Conservation (phyloP, 2,888 invertebrate genomes). For the Ophion obscuratus region DNA sequence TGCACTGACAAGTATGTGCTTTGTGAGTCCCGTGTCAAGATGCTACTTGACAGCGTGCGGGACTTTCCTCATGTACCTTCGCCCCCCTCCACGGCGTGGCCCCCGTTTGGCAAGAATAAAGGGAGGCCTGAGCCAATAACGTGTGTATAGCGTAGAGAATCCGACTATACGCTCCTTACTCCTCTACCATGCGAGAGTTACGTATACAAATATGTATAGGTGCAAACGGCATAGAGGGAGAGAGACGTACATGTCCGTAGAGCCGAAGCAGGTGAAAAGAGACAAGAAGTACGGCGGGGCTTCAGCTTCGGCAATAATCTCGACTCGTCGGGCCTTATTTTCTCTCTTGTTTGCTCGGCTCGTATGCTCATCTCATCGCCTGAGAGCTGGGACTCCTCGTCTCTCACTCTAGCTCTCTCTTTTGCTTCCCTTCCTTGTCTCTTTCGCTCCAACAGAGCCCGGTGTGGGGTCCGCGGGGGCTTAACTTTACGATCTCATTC, state of each 20-base stretch:
- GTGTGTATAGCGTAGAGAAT: conserved; percentile 26
- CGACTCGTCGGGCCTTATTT: conserved; percentile 55
- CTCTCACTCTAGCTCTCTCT: conserved; percentile 15
- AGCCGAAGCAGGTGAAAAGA: conserved; percentile 41
- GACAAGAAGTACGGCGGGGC: conserved; percentile 4
- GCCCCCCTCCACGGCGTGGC: conserved; percentile 62
- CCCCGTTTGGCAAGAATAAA: conserved; percentile 23
- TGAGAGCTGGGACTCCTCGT: conserved; percentile 40
- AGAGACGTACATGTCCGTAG: conserved; percentile 1
- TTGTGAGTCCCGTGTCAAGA: conserved; percentile 81
- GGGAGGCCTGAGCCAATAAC: conserved; percentile 56
- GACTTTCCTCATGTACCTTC: conserved; percentile 29
- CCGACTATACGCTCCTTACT: conserved; percentile 31
- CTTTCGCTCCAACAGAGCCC: conserved; percentile 29
- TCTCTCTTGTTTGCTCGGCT: conserved; percentile 54
- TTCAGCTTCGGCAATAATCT: conserved; percentile 54
- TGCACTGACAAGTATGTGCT: conserved; percentile 79
- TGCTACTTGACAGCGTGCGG: conserved; percentile 78
- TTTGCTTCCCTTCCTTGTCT: background rate
- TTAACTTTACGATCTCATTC: conserved; percentile 82
- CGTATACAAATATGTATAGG: conserved; percentile 35
- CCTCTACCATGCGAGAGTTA: conserved; percentile 30
- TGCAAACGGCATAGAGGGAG: background rate
- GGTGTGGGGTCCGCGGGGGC: conserved; percentile 78
- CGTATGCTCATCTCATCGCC: conserved; percentile 57